Percentiles rank a stretch among this genome's conserved stretches.
These are phyloP conservation scores for Leucania comma DNA, from an alignment of 2,888 invertebrate species.

Conservation along the genomic window DNA sequence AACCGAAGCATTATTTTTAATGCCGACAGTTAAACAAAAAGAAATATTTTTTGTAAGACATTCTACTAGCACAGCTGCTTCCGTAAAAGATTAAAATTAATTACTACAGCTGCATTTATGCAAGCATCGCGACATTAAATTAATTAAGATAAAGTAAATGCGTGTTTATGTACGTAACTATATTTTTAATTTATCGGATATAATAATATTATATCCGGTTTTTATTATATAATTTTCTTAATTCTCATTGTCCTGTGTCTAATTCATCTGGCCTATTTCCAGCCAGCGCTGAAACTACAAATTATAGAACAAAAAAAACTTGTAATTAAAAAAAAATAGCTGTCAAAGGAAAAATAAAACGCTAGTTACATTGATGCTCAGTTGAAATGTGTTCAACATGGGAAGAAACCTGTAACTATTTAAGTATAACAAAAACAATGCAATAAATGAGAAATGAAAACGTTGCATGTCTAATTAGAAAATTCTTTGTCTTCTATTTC, in stretches of 20 bases:
- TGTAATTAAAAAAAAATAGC: background rate
- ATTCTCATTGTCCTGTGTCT: conserved; percentile 1
- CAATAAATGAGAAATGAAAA: conserved; percentile 50
- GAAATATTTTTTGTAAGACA: conserved; percentile 7
- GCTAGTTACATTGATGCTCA: background rate
- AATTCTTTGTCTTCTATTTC: conserved; percentile 47
- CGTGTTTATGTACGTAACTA: conserved; percentile 18
- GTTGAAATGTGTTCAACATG: conserved; percentile 2
- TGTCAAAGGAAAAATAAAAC: background rate
- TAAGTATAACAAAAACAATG: conserved; percentile 36
- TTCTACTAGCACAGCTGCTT: conserved; percentile 37
- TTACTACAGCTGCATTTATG: conserved; percentile 43
- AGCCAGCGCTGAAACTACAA: background rate
- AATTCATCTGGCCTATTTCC: conserved; percentile 4
- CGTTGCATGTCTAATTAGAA: conserved; percentile 53
- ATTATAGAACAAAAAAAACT: too few species aligned
- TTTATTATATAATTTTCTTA: background rate
- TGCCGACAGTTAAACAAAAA: conserved; percentile 20
- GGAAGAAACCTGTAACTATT: background rate
- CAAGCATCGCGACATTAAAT: conserved; percentile 35
- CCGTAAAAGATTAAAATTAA: conserved; percentile 43
- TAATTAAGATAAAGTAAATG: conserved; percentile 48
- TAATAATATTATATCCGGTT: background rate
- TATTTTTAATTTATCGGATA: conserved; percentile 17
- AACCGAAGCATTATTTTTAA: conserved; percentile 32